Evolutionary conservation across 1,140 invertebrate species (phyloP), one percentile per base, ranked within the genome.

Genomic region (Musca domestica): DNA sequence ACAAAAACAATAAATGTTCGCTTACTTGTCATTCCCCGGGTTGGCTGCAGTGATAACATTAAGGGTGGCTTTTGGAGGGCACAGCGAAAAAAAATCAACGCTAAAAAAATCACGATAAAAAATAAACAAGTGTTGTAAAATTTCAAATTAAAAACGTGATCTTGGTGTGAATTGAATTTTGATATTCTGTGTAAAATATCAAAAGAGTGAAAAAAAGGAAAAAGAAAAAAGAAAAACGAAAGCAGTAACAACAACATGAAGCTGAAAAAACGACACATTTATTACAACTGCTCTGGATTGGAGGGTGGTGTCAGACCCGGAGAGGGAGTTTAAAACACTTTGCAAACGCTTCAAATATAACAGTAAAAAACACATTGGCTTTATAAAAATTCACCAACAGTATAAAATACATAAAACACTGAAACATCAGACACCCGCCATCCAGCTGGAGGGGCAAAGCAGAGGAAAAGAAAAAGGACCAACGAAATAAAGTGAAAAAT

Each of bases 71-170:
- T 27, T n/a, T 47, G 22, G 12, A 25, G 20, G 25, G 56, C 22
- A 22, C 27, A 15, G 12, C 7, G 12, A 58, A 66, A 52, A 41
- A 41, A 54, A 23, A 66, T 52, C 25, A 34, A 64, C 30, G 30
- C 49, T 41, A 25, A 56, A 54, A 54, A 41, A 66, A 66, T 54
- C 51, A 67, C 65, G 52, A 54, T 52, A 56, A 67, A 48, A 51
- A 64, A 52, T 52, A 68, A 68, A 64, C 56, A 41, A 66, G 65
- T 48, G 48, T 30, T 65, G 67, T 65, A 69, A 69, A 69, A 66
- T 66, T 69, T 69, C 68, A 69, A 69, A 69, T 69, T 69, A 69
- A 69, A 69, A 69, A 69, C 68, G 68, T 69, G 68, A 69, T 69
- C 68, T 69, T 52, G 46, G 48, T 41, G 64, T 64, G 64, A 69